A percentile compares a stretch with the other conserved stretches of the same genome.
Evolutionary conservation across 2,797 vertebrate species (phyloP).

Genomic region (Cetoscarus ocellatus): DNA sequence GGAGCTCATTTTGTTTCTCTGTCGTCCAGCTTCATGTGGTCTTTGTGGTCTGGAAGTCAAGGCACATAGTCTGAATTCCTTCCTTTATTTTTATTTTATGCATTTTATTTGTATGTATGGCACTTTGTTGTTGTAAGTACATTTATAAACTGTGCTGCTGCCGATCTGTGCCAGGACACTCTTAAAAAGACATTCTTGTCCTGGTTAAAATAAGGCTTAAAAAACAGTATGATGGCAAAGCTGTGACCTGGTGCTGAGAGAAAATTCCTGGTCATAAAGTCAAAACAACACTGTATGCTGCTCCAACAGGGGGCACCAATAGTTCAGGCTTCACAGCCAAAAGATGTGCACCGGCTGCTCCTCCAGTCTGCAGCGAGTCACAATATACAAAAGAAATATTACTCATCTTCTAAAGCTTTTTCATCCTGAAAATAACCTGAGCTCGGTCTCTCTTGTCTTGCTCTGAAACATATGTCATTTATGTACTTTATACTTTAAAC

Average conservation of each 20-base stretch:
- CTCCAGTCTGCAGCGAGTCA: neutral
- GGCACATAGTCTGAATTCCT: neutral
- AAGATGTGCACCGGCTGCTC: neutral
- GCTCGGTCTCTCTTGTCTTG: neutral
- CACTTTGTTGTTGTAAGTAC: too few species aligned
- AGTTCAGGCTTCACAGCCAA: neutral
- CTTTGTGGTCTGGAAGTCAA: neutral
- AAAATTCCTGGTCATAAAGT: neutral
- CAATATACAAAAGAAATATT: neutral
- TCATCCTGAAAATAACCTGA: neutral
- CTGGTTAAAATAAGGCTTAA: neutral
- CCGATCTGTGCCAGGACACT: too few species aligned
- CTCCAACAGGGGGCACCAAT: slow-evolving; percentile 46
- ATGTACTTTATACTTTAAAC: too few species aligned
- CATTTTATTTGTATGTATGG: neutral
- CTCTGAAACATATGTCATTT: too few species aligned
- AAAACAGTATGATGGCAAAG: too few species aligned
- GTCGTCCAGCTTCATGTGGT: neutral
- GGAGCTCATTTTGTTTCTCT: neutral
- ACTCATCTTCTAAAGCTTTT: neutral
- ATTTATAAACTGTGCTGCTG: too few species aligned
- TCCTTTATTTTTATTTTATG: neutral
- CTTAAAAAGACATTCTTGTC: too few species aligned
- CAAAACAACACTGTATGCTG: neutral
- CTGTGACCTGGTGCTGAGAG: neutral